phyloP scores from a whole-genome alignment of 2,888 invertebrate species.

The Unio pictorum region DNA sequence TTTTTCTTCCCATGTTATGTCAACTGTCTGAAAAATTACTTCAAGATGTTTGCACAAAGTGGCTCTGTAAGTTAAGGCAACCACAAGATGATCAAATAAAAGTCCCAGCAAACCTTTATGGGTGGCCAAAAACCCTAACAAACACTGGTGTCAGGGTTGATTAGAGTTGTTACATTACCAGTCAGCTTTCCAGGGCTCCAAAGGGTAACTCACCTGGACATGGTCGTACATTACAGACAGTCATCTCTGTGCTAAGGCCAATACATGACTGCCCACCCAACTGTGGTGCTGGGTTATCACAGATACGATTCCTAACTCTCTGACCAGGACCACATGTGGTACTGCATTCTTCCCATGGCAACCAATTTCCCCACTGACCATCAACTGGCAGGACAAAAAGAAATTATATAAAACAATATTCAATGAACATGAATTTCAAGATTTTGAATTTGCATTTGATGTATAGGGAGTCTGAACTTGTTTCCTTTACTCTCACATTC shows the following conservation, averaged over 20 bases:
- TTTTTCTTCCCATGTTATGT: no score
- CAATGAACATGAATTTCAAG: background rate
- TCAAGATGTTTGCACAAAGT: no score
- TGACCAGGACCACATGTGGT: slow-evolving; percentile 65
- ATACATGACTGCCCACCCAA: slow-evolving; percentile 64
- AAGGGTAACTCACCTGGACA: slow-evolving; percentile 60
- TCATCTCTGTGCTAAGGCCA: slow-evolving; percentile 51
- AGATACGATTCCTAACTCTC: slow-evolving; percentile 57
- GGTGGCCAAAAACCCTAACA: no score
- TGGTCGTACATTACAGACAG: slow-evolving; percentile 52
- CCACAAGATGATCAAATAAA: no score
- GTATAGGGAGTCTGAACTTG: no score
- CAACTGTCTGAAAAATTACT: no score
- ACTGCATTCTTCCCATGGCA: slow-evolving; percentile 66
- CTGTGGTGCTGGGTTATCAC: slow-evolving; percentile 65
- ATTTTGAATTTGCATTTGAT: background rate
- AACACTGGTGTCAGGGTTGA: no score
- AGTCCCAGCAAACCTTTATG: no score
- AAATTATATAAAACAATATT: background rate
- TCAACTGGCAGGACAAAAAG: slow-evolving; percentile 50
- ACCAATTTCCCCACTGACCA: slow-evolving; percentile 69
- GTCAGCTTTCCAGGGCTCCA: no score
- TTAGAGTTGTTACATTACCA: background rate
- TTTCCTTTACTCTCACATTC: no score
- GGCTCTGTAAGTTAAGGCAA: no score